Evolutionary conservation across 2,888 invertebrate species (phyloP).

Genomic region (Apodemia mormo): DNA sequence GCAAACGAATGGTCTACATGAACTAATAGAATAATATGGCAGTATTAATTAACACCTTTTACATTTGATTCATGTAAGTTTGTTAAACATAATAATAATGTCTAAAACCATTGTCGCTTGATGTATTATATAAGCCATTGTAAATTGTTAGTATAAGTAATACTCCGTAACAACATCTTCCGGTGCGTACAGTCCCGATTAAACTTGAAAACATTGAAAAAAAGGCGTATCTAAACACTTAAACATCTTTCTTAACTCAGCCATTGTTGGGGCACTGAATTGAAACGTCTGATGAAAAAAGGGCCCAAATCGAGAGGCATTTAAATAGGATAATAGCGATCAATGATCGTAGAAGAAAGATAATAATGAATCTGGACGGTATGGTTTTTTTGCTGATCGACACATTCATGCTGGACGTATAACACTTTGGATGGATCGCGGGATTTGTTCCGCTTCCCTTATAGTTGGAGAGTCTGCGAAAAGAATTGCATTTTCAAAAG

Average conservation of each 20-base stretch:
- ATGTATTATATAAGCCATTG: conserved; percentile 3
- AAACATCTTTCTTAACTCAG: conserved; percentile 79
- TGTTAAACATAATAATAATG: not conserved
- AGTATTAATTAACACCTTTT: too few species aligned
- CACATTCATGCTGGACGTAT: conserved; percentile 62
- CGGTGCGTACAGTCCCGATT: conserved; percentile 75
- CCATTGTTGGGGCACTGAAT: conserved; percentile 73
- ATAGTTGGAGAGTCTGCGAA: not conserved
- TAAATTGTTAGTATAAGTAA: conserved; percentile 62
- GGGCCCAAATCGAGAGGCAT: conserved; percentile 80
- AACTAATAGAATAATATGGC: too few species aligned
- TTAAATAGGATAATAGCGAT: conserved; percentile 81
- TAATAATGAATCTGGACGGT: conserved; percentile 75
- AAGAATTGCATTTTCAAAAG: not conserved
- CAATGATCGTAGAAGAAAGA: conserved; percentile 78
- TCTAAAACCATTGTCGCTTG: not conserved
- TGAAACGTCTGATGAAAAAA: conserved; percentile 72
- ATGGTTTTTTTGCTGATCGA: conserved; percentile 63
- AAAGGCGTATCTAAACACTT: conserved; percentile 80
- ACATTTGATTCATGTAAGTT: not conserved
- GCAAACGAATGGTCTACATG: too few species aligned
- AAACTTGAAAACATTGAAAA: conserved; percentile 77
- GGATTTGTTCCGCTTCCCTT: conserved; percentile 75
- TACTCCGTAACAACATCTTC: conserved; percentile 77
- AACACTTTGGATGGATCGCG: conserved; percentile 67